Conservation (phyloP, 1,140 invertebrate species). For the Calliphora vicina region DNA sequence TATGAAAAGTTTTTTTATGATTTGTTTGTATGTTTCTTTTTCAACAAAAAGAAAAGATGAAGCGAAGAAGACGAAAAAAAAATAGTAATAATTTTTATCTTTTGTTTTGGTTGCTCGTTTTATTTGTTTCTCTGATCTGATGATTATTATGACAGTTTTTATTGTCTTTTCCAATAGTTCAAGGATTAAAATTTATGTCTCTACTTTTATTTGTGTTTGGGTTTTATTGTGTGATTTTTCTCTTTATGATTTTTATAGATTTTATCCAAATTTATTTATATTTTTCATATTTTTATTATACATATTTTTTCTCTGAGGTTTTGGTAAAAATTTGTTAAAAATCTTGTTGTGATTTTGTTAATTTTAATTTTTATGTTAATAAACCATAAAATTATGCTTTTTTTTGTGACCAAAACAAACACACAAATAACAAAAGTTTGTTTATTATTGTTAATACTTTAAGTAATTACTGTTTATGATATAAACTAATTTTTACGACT, state of each 20-base stretch:
- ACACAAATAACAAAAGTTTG: neutral
- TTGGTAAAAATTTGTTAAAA: neutral
- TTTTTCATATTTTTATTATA: too few relatives aligned
- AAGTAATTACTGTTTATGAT: slow-evolving; percentile 24
- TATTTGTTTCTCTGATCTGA: slow-evolving; percentile 12
- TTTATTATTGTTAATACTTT: slow-evolving; percentile 20
- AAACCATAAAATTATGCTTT: slow-evolving; percentile 17
- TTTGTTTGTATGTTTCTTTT: slow-evolving; percentile 20
- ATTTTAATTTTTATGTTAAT: neutral
- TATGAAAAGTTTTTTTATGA: slow-evolving; percentile 1
- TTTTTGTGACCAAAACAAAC: neutral
- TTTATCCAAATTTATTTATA: neutral
- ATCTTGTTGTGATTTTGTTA: neutral
- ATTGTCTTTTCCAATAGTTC: neutral
- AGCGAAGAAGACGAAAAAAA: neutral
- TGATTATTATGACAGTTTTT: slow-evolving; percentile 24
- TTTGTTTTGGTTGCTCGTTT: slow-evolving; percentile 6
- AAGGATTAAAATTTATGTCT: slow-evolving; percentile 24
- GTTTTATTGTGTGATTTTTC: slow-evolving; percentile 17
- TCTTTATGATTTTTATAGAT: neutral
- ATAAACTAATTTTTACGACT: slow-evolving; percentile 9
- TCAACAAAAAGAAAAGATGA: neutral
- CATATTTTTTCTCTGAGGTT: neutral
- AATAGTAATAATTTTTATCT: neutral
- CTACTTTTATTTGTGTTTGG: slow-evolving; percentile 12